Conservation (phyloP, 2,113 vertebrate species). For the Kryptolebias marmoratus region DNA sequence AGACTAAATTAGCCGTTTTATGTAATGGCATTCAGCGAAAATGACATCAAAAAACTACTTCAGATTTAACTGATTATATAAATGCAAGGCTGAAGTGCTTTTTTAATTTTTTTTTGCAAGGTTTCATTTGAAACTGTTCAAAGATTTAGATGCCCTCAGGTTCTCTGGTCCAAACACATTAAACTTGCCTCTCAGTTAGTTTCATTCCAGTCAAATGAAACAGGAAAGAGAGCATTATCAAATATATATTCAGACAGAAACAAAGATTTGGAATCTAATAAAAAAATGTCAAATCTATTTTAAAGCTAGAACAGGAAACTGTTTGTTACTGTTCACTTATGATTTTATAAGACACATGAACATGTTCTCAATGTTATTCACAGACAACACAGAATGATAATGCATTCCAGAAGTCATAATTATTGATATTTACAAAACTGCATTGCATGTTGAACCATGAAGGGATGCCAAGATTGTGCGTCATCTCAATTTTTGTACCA, state of each 20-base stretch:
- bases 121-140: slow-evolving; percentile 28
- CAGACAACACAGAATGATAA: no score
- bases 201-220: background rate
- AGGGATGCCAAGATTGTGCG: no score
- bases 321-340: background rate
- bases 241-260: slow-evolving; percentile 9
- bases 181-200: slow-evolving; percentile 24
- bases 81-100: background rate
- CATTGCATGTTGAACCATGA: no score
- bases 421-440: no score
- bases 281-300: slow-evolving; percentile 5
- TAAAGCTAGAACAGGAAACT: slow-evolving; percentile 11
- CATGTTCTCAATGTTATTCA: no score
- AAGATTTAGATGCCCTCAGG: slow-evolving; percentile 32
- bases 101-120: background rate
- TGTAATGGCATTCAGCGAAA: background rate
- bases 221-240: slow-evolving; percentile 6
- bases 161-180: slow-evolving; percentile 24
- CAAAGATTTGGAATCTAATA: slow-evolving; percentile 10
- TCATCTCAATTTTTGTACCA: background rate
- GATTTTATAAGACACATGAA: no score
- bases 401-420: no score
- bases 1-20: slow-evolving; percentile 11
- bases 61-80: slow-evolving; percentile 13
- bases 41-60: background rate